Evolutionary conservation across 2,888 invertebrate species (phyloP).

Genomic region (Metopia argyrocephala): DNA sequence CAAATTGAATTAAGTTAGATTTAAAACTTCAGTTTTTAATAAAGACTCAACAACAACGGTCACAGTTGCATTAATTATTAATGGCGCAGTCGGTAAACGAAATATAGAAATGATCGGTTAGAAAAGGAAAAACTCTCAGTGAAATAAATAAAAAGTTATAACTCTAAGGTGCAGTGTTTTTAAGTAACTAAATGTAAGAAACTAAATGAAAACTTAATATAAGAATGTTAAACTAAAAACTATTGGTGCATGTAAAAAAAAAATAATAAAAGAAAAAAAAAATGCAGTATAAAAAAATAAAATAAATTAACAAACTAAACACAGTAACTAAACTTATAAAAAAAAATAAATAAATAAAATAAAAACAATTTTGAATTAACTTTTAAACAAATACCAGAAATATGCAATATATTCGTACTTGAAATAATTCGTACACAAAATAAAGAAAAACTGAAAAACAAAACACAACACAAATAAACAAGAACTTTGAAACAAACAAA

Average conservation of each 20-base stretch:
- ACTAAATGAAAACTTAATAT: too few species aligned
- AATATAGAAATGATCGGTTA: constrained; percentile 3
- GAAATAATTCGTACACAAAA: constrained; percentile 14
- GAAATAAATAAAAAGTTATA: constrained; percentile 8
- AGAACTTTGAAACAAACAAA: too few species aligned
- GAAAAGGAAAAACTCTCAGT: constrained; percentile 9
- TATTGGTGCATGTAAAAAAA: too few species aligned
- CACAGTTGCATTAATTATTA: background rate
- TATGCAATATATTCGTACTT: constrained; percentile 9
- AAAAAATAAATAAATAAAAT: background rate
- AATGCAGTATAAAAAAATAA: background rate
- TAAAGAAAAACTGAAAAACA: constrained; percentile 1
- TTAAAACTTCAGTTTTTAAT: too few species aligned
- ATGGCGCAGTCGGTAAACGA: constrained; percentile 20
- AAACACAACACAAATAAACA: constrained; percentile 6
- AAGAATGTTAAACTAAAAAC: too few species aligned
- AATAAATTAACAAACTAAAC: constrained; percentile 5
- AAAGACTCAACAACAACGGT: background rate
- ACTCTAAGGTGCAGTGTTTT: constrained; percentile 3
- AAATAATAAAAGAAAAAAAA: too few species aligned
- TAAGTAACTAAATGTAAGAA: constrained; percentile 14
- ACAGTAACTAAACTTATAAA: constrained; percentile 4
- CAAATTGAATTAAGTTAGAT: constrained; percentile 3
- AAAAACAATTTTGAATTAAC: constrained; percentile 2
- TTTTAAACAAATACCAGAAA: constrained; percentile 15